Conservation (phyloP, 2,113 vertebrate genomes). For the Bombycilla garrulus region DNA sequence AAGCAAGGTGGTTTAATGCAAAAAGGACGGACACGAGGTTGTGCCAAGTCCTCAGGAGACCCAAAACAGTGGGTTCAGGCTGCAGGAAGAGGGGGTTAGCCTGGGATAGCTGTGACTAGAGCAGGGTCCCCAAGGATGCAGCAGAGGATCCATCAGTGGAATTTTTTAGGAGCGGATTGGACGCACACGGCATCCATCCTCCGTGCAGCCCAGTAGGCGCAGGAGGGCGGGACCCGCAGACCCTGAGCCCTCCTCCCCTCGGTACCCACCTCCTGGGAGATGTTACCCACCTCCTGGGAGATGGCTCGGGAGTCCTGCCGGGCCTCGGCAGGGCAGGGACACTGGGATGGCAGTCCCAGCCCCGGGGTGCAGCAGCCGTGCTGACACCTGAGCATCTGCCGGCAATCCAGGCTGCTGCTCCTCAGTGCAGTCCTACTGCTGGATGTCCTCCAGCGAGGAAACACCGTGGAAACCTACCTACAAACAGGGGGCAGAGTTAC, state of each 20-base stretch:
- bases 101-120: not conserved
- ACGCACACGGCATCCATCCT: rapidly evolving
- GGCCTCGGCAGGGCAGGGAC: rapidly evolving
- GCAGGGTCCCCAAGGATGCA: not conserved
- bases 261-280: not conserved
- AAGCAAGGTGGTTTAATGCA: not conserved
- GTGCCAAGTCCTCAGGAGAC: not conserved
- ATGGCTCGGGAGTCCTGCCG: not conserved
- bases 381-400: not conserved
- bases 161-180: not conserved
- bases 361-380: not conserved
- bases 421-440: not conserved
- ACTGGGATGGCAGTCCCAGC: not conserved
- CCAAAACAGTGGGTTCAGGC: not conserved
- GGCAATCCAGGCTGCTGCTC: rapidly evolving
- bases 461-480: not conserved
- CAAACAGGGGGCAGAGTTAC: not conserved
- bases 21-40: not conserved
- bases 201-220: rapidly evolving
- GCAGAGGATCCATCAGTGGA: not conserved
- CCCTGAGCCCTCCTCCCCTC: not conserved
- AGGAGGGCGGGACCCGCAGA: not conserved
- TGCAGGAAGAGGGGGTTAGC: not conserved
- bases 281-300: not conserved
- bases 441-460: not conserved